These are phyloP conservation scores for Dinoponera quadriceps DNA, from an alignment of 1,140 invertebrate species.

Conservation along the genomic window DNA sequence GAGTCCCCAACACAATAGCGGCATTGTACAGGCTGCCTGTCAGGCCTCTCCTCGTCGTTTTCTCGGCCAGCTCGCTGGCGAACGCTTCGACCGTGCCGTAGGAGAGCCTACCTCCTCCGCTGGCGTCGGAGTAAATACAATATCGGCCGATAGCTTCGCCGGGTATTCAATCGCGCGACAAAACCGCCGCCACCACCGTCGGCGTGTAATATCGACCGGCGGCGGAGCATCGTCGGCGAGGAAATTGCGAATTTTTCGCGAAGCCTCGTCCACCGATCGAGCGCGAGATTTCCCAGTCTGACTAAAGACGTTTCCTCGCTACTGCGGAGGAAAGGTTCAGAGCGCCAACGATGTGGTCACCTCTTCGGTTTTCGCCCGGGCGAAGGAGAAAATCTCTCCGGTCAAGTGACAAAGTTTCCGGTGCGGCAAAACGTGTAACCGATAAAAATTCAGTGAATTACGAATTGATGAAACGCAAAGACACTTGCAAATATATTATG, in stretches of 20 bases:
- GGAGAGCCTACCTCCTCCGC: conserved; percentile 32
- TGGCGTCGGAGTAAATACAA: conserved; percentile 65
- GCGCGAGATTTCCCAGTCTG: neutral
- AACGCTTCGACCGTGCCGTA: conserved; percentile 47
- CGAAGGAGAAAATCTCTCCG: neutral
- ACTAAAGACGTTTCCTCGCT: neutral
- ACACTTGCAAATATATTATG: too few species aligned
- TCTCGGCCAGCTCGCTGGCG: conserved; percentile 20
- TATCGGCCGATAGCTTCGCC: conserved; percentile 62
- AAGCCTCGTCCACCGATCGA: neutral
- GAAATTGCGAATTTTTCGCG: conserved; percentile 36
- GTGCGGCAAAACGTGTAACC: too few species aligned
- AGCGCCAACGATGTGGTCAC: neutral
- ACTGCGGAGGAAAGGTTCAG: neutral
- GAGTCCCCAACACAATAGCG: conserved; percentile 68
- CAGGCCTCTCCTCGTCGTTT: conserved; percentile 25
- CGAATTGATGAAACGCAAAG: too few species aligned
- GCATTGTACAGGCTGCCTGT: conserved; percentile 64
- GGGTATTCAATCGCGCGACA: conserved; percentile 51
- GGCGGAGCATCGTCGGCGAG: neutral
- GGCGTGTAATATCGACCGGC: conserved; percentile 34
- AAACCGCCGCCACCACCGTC: conserved; percentile 9
- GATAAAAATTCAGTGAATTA: too few species aligned
- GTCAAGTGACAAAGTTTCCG: too few species aligned
- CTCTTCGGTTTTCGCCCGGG: neutral